Evolutionary conservation across 2,888 invertebrate species (phyloP).

Genomic region (Strigamia crassipes): DNA sequence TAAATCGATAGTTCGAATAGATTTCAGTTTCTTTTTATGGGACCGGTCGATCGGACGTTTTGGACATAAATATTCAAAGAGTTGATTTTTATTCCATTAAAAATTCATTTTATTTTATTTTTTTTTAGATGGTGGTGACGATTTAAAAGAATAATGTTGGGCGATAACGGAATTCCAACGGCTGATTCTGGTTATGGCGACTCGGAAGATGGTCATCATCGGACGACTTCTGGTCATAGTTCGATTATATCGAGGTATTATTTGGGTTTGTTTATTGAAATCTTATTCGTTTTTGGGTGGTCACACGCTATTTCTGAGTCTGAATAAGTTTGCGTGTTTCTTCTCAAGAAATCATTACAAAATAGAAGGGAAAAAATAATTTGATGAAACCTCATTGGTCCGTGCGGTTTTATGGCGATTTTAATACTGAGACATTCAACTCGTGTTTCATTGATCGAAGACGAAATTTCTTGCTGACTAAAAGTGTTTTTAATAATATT

Average conservation of each 20-base stretch:
- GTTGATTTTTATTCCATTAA: neutral
- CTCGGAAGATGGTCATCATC: neutral
- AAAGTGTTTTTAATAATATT: neutral
- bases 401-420: neutral
- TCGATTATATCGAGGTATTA: neutral
- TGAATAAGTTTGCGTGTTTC: neutral
- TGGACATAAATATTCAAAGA: too few species aligned
- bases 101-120: neutral
- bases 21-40: neutral
- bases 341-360: neutral
- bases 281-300: neutral
- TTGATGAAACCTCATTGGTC: neutral
- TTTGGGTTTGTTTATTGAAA: neutral
- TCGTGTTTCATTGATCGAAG: neutral
- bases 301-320: neutral
- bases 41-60: too few species aligned
- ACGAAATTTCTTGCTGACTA: neutral
- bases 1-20: neutral
- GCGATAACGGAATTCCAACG: neutral
- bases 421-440: neutral
- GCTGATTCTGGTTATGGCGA: slow-evolving; percentile 25
- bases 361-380: neutral
- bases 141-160: neutral
- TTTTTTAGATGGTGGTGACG: neutral
- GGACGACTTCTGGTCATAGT: neutral